phyloP scores from a whole-genome alignment of 2,113 vertebrate species.

The Varanus salvator region DNA sequence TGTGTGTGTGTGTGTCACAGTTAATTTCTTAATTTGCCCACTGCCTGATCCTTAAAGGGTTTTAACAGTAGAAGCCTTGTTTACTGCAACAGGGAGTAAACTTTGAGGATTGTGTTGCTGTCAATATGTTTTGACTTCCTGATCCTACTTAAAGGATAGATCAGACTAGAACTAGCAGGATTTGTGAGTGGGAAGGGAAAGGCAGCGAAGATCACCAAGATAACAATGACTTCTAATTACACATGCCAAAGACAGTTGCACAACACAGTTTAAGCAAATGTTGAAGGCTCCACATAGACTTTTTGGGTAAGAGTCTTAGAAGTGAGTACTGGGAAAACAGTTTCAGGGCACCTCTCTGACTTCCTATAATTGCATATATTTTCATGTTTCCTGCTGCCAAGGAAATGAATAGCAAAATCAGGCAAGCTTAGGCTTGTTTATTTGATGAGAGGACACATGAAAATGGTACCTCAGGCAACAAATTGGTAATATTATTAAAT shows the following conservation, averaged over 20 bases:
- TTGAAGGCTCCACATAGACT: constrained; percentile 54
- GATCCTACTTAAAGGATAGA: constrained; percentile 43
- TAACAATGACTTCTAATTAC: constrained; percentile 64
- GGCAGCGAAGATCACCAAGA: constrained; percentile 56
- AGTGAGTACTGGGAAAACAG: constrained; percentile 34
- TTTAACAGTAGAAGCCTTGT: not conserved
- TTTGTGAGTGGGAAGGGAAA: constrained; percentile 27
- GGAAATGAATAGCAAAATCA: not conserved
- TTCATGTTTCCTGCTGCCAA: not conserved
- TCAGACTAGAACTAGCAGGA: constrained; percentile 61
- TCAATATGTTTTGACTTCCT: constrained; percentile 22
- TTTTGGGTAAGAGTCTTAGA: constrained; percentile 23
- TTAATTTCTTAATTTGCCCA: constrained; percentile 25
- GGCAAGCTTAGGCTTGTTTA: not conserved
- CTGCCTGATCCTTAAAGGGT: not conserved
- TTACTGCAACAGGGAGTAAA: not conserved
- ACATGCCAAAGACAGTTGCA: constrained; percentile 47
- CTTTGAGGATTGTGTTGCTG: not conserved
- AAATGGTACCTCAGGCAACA: not conserved
- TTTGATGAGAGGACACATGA: not conserved
- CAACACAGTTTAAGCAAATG: constrained; percentile 63
- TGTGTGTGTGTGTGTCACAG: not conserved
- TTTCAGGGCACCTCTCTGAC: constrained; percentile 29
- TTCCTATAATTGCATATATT: constrained; percentile 25
- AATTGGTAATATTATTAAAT: not conserved